Base-by-base conservation (phyloP, 1,140 invertebrate species). In the Zaprionus camerounensis region DNA sequence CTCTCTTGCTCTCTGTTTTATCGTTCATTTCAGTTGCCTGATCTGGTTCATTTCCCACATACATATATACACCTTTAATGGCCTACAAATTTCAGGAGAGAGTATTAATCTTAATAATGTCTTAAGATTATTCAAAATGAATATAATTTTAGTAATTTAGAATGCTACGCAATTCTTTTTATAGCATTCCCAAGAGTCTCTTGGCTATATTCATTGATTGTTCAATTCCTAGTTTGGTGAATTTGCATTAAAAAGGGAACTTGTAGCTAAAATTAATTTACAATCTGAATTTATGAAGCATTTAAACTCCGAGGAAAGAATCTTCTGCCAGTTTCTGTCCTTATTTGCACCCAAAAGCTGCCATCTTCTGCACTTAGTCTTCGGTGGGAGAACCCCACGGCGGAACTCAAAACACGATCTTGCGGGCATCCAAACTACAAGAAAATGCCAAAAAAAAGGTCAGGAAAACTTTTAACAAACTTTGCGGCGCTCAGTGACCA, bases 381-480 rank as follows among this genome's bases (percentile, higher is more conserved):
- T 20, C 51, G n/a, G 41, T 22, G 46, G 41, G 36, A 53, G 34
- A 51, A 59, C 57, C 13, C 67, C 13, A 70, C 31, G n/a, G n/a
- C 31, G 31, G 49, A 65, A 71, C 55, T 20, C 28, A 65, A 69
- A 76, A 76, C 59, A 76, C 56, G 56, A 71, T 71, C 46, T 71
- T 76, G 68, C 36, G 44, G 73, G 44, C 56, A 65, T 44, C 53
- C 17, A 44, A 63, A 63, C 41, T 51, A 38, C 5, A 26, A 17
- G 44, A 59, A 58, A 59, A 59, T 51, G 20, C 17, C 26, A 28
- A 28, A 24, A 63, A 65, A 70, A 70, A 57, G 55, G 61, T 59
- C 34, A 34, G 49, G 3, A 61, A 66, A 72, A 71, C 61, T 76
- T 65, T 71, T 71, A 55, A 36, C 24, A 71, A 76, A 76, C 20